Percentiles rank a stretch among this genome's conserved stretches.
Conservation (phyloP, 2,113 vertebrate genomes). For the Cygnus atratus region DNA sequence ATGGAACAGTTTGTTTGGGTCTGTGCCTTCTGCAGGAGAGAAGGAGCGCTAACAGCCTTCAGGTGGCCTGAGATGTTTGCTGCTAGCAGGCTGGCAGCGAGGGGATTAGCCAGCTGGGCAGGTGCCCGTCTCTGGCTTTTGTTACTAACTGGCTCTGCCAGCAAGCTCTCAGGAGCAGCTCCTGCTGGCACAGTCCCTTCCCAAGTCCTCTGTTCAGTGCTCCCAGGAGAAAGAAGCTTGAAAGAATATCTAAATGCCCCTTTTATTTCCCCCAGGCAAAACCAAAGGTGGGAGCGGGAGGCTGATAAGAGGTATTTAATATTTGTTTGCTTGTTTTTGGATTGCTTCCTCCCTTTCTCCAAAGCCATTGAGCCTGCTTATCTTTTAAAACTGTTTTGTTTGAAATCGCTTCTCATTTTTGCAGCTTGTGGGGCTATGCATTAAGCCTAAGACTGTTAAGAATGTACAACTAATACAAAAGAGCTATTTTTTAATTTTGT, state of each 20-base stretch:
- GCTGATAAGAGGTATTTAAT: not conserved
- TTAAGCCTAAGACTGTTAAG: not conserved
- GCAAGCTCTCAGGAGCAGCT: too few relatives aligned
- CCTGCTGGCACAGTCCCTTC: too few relatives aligned
- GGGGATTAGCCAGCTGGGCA: too few relatives aligned
- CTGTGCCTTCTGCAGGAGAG: too few relatives aligned
- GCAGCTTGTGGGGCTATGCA: not conserved
- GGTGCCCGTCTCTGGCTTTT: too few relatives aligned
- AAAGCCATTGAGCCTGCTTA: not conserved
- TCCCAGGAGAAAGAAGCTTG: too few relatives aligned
- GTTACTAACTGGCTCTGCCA: too few relatives aligned
- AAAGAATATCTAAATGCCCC: too few relatives aligned
- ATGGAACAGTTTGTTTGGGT: not conserved
- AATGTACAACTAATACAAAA: not conserved
- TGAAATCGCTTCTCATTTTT: not conserved
- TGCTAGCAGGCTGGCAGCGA: too few relatives aligned
- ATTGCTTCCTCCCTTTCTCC: not conserved
- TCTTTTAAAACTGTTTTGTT: not conserved
- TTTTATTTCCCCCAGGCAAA: not conserved
- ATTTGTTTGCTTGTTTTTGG: not conserved
- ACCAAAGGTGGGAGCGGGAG: not conserved
- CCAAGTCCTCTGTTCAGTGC: too few relatives aligned
- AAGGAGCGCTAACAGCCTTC: too few relatives aligned
- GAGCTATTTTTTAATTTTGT: not conserved
- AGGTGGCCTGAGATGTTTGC: too few relatives aligned